phyloP scores from a whole-genome alignment of 2,797 vertebrate genomes.

The Tokudaia tokunoshimensis region DNA sequence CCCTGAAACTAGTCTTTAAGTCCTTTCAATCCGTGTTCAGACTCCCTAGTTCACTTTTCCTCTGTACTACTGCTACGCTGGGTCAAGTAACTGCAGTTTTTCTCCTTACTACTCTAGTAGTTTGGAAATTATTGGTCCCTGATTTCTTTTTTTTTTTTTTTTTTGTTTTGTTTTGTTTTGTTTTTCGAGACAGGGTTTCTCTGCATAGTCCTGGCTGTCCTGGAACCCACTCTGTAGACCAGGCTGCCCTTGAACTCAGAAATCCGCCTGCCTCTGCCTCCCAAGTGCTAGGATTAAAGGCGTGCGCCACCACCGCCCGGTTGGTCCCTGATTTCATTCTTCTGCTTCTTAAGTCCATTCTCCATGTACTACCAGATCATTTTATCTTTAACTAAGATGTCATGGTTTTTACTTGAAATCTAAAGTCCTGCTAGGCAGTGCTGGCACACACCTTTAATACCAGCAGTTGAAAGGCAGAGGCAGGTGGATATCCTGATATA shows the following conservation, averaged over 20 bases:
- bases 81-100: not conserved
- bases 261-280: too few relatives aligned
- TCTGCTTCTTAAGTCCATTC: not conserved
- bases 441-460: not conserved
- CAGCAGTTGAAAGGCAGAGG: not conserved
- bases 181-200: too few relatives aligned
- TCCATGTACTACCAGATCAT: not conserved
- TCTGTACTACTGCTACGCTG: not conserved
- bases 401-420: slow-evolving; percentile 15
- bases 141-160: too few relatives aligned
- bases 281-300: too few relatives aligned
- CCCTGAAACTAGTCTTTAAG: not conserved
- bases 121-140: not conserved
- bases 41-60: not conserved
- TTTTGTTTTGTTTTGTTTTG: too few relatives aligned
- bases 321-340: not conserved
- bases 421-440: not conserved
- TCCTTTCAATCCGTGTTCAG: not conserved
- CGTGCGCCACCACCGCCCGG: too few relatives aligned
- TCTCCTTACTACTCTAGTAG: not conserved
- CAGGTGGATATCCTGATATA: not conserved
- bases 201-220: too few relatives aligned
- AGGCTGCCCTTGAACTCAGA: too few relatives aligned
- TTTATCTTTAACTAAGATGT: slow-evolving; percentile 17
- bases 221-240: too few relatives aligned